These are phyloP conservation scores for Chloroceryle inda DNA, from an alignment of 2,797 vertebrate genomes.

Conservation along the genomic window DNA sequence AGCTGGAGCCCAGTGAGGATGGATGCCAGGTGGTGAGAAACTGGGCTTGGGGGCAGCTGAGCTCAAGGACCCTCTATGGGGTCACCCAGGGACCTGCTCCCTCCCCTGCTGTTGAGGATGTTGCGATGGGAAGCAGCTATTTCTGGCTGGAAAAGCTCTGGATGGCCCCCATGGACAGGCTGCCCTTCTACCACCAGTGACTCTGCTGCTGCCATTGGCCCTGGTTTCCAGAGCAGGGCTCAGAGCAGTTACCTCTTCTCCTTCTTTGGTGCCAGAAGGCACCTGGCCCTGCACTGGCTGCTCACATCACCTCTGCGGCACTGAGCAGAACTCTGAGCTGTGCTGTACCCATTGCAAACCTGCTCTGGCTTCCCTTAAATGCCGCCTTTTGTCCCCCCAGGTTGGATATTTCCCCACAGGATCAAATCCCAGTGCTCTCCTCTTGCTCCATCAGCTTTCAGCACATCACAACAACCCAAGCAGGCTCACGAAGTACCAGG, in stretches of 20 bases:
- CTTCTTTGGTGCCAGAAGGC: accelerated
- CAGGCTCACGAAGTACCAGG: background rate
- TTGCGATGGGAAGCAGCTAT: background rate
- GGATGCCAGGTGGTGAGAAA: background rate
- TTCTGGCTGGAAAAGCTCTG: background rate
- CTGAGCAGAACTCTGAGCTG: background rate
- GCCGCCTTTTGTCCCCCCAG: background rate
- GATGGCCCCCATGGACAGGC: background rate
- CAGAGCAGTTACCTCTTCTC: background rate
- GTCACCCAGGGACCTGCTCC: background rate
- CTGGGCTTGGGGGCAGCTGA: accelerated
- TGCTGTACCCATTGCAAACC: background rate
- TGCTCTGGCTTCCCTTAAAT: background rate
- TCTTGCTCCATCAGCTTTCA: background rate
- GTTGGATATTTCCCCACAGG: background rate
- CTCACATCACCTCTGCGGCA: accelerated
- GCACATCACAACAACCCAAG: accelerated
- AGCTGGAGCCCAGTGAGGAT: background rate
- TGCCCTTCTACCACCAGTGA: background rate
- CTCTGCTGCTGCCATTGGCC: background rate
- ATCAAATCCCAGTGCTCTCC: accelerated
- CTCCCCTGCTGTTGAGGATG: background rate
- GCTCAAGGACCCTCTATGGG: accelerated
- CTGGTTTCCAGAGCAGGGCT: background rate
- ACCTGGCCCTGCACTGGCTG: accelerated